These are phyloP conservation scores for Cephus runcator DNA, from an alignment of 2,888 invertebrate species.

Conservation along the genomic window DNA sequence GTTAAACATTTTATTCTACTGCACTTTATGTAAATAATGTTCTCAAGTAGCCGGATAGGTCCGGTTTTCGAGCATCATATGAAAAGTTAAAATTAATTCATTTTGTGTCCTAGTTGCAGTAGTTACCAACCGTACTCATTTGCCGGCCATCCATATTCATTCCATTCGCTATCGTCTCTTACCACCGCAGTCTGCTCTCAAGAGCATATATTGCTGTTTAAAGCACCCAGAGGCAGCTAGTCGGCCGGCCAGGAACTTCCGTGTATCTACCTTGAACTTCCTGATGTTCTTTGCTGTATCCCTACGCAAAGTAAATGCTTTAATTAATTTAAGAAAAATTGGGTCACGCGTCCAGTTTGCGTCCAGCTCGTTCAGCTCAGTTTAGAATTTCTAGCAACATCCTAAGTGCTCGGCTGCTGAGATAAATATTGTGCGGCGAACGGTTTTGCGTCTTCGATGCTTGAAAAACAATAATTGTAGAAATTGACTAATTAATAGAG, in stretches of 20 bases:
- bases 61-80: constrained; percentile 3
- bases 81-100: constrained; percentile 45
- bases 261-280: neutral
- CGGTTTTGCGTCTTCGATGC: too few relatives aligned
- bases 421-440: too few relatives aligned
- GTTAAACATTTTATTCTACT: constrained; percentile 1
- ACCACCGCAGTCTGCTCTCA: constrained; percentile 13
- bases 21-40: constrained; percentile 31
- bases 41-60: neutral
- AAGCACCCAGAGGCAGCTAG: neutral
- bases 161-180: constrained; percentile 44
- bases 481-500: too few relatives aligned
- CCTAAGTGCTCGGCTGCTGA: too few relatives aligned
- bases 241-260: neutral
- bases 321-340: neutral
- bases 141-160: constrained; percentile 53
- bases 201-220: neutral
- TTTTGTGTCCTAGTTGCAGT: constrained; percentile 39
- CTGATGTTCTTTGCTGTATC: neutral
- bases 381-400: too few relatives aligned
- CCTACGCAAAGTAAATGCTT: neutral
- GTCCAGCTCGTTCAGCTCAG: too few relatives aligned
- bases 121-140: constrained; percentile 28
- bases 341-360: neutral
- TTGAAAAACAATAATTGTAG: too few relatives aligned